Base-by-base conservation (phyloP, 1,140 invertebrate species). In the Drosophila prosaltans region DNA sequence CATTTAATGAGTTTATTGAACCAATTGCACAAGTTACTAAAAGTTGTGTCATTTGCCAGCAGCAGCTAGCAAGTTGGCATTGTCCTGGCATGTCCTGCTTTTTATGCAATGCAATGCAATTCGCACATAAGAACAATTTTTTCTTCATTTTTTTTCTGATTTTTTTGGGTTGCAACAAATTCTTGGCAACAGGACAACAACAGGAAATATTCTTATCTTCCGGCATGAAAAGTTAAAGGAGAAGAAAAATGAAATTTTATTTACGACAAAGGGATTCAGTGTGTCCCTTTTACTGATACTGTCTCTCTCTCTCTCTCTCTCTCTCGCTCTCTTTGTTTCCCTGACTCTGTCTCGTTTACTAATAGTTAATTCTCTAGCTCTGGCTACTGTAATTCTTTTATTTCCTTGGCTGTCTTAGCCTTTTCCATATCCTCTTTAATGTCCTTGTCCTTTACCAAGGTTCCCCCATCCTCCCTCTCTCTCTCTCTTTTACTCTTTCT, bases 1-100 rank as follows among this genome's bases (percentile, higher is more conserved):
- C 83, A 71, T 89, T 88, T 88, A 88, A 88, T 88, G 83, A 88
- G 83, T 89, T 88, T 88, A 88, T 88, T 88, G 83, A 89, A 89
- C 83, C 83, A 88, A 89, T 88, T 88, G 80, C 65, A 64, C 57
- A 74, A 89, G 65, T 88, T 83, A 74, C 77, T 74, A 45, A 63
- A 81, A 67, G 83, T 73, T 78, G 71, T 67, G 72, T 72, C 81
- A 79, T 75, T 69, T 71, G 65, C 48, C 73, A 67, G 65, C 48
- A 55, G 69, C 21, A 43, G 41, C 40, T 57, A 60, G 21, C 45
- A 54, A 58, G 63, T 69, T 74, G 72, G 65, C 70, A 71, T 64
- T 74, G 66, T 68, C 63, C 60, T 66, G 68, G 36, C 55, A 63
- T 59, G 73, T 72, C 64, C 73, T 75, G 73, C 2, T 72, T 74